These are phyloP conservation scores for Pagetopsis macropterus DNA, from an alignment of 2,797 vertebrate species.

Conservation along the genomic window DNA sequence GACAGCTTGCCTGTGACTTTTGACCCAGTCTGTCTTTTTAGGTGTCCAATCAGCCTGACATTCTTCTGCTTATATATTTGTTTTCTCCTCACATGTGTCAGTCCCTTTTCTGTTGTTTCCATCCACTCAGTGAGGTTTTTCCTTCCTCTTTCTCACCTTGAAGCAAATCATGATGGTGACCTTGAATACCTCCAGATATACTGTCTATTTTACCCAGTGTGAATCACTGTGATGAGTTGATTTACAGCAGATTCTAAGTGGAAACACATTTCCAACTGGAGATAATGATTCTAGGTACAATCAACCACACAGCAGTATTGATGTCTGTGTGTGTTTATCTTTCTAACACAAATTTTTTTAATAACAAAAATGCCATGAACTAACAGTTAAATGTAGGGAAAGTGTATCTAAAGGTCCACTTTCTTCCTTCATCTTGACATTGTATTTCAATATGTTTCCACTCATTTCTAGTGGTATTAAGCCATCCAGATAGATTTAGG, in stretches of 20 bases:
- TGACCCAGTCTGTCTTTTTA: conserved; percentile 43
- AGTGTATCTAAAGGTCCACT: not conserved
- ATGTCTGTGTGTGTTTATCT: conserved; percentile 2
- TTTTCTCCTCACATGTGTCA: conserved; percentile 19
- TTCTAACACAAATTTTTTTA: not conserved
- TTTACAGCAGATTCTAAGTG: conserved; percentile 14
- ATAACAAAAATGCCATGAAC: not conserved
- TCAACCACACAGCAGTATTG: not conserved
- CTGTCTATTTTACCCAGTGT: not conserved
- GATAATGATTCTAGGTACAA: conserved; percentile 3
- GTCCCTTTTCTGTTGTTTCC: conserved; percentile 11
- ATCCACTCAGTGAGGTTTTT: conserved; percentile 32
- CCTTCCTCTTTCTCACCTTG: conserved; percentile 39
- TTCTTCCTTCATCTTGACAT: not conserved
- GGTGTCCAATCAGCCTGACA: conserved; percentile 53
- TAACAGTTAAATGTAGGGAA: not conserved
- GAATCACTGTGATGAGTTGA: conserved; percentile 40
- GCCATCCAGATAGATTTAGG: not conserved
- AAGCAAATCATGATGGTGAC: conserved; percentile 33
- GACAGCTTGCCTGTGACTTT: conserved; percentile 55
- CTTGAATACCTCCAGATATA: conserved; percentile 22
- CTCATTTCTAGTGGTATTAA: not conserved
- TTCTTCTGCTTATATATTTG: conserved; percentile 9
- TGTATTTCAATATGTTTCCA: not conserved
- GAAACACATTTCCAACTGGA: conserved; percentile 12